A percentile compares a stretch with the other conserved stretches of the same genome.
These are phyloP conservation scores for Malachius bipustulatus DNA, from an alignment of 2,888 invertebrate genomes.

Conservation along the genomic window DNA sequence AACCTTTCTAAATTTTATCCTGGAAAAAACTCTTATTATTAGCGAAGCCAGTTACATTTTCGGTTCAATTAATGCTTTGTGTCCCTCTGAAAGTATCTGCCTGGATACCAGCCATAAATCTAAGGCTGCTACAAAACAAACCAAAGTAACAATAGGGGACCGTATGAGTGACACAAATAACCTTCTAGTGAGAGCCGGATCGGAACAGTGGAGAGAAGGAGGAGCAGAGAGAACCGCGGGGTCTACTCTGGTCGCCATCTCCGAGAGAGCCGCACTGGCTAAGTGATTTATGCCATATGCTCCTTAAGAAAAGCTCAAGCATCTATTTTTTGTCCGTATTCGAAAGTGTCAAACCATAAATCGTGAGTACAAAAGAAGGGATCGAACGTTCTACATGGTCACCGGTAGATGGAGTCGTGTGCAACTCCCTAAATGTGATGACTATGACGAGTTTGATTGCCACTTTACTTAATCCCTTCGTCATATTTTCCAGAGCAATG, in stretches of 20 bases:
- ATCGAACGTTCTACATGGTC: conserved; percentile 11
- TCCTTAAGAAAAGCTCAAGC: conserved; percentile 38
- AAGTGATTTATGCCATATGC: conserved; percentile 38
- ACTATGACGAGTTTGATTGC: no score
- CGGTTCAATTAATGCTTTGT: conserved; percentile 30
- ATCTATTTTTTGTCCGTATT: conserved; percentile 37
- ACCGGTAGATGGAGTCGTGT: conserved; percentile 6
- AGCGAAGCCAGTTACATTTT: conserved; percentile 24
- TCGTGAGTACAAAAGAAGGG: conserved; percentile 30
- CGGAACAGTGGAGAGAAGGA: conserved; percentile 13
- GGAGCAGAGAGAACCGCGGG: conserved; percentile 12
- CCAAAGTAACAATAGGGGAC: conserved; percentile 34
- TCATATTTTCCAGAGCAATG: no score
- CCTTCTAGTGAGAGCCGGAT: conserved; percentile 21
- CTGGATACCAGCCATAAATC: conserved; percentile 32
- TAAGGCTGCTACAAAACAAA: conserved; percentile 35
- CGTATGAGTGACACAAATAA: conserved; percentile 38
- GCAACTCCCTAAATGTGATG: no score
- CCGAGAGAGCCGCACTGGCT: conserved; percentile 24
- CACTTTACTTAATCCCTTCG: no score
- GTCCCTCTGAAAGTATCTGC: conserved; percentile 25
- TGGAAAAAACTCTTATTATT: not conserved
- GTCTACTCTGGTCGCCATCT: no score
- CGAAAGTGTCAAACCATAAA: conserved; percentile 39
- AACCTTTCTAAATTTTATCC: no score